phyloP scores from a whole-genome alignment of 2,888 invertebrate genomes.

The Malacosoma neustria region DNA sequence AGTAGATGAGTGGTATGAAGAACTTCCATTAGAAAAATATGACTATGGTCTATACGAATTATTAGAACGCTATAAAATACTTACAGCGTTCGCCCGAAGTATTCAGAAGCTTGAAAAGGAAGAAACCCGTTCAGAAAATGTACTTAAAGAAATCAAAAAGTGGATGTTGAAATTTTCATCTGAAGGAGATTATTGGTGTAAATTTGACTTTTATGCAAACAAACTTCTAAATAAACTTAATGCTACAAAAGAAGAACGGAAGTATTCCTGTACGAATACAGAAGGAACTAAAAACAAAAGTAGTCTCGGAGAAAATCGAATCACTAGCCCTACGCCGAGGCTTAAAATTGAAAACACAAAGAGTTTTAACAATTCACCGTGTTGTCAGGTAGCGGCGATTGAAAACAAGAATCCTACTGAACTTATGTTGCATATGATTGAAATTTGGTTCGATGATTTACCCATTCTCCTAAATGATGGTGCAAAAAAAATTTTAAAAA shows the following conservation, averaged over 20 bases:
- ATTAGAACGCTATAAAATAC: conserved; percentile 34
- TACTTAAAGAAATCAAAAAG: conserved; percentile 36
- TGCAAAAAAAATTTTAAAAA: conserved; percentile 24
- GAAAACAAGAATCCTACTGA: conserved; percentile 30
- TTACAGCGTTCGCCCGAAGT: conserved; percentile 33
- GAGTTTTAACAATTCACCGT: conserved; percentile 4
- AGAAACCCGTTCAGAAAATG: conserved; percentile 22
- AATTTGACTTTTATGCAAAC: conserved; percentile 21
- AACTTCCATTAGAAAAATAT: conserved; percentile 11
- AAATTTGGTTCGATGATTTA: conserved; percentile 38
- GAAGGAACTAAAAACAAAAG: conserved; percentile 12
- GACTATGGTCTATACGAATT: conserved; percentile 17
- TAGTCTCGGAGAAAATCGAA: conserved; percentile 10
- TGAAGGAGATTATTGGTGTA: conserved; percentile 16
- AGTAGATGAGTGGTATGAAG: conserved; percentile 25
- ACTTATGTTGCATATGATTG: conserved; percentile 31
- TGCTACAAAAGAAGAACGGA: conserved; percentile 25
- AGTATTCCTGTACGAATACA: conserved; percentile 20
- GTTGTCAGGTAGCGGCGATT: conserved; percentile 10
- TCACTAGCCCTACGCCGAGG: conserved; percentile 15
- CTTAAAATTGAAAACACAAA: conserved; percentile 3
- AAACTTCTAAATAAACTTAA: conserved; percentile 28
- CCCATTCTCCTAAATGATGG: conserved; percentile 22
- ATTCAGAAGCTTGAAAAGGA: conserved; percentile 38
- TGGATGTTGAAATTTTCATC: conserved; percentile 39